Evolutionary conservation across 2,113 vertebrate species (phyloP).

Genomic region (Coturnix japonica): DNA sequence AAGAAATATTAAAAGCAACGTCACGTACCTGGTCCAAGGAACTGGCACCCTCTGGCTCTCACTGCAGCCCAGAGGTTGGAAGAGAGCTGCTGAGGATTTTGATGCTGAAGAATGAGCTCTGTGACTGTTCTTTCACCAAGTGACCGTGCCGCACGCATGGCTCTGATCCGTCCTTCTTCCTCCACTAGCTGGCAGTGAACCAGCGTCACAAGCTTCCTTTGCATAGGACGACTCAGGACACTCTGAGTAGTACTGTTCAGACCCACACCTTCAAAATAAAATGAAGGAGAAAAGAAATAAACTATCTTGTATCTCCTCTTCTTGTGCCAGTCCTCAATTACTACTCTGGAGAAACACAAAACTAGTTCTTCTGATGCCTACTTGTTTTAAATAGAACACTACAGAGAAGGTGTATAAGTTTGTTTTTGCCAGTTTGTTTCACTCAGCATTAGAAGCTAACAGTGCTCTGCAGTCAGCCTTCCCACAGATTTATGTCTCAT

Average conservation of each 20-base stretch:
- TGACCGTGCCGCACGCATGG: constrained; percentile 95
- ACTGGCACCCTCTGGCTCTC: constrained; percentile 95
- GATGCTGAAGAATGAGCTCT: constrained; percentile 97
- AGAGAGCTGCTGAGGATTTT: constrained; percentile 98
- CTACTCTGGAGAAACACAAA: neutral
- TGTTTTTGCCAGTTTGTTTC: neutral
- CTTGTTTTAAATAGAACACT: neutral
- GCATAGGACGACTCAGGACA: constrained; percentile 97
- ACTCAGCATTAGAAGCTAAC: neutral
- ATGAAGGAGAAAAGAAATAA: neutral
- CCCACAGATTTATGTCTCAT: neutral
- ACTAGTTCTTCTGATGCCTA: neutral
- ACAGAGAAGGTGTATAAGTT: neutral
- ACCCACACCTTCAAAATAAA: constrained; percentile 87
- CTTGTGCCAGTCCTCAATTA: neutral
- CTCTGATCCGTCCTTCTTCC: constrained; percentile 94
- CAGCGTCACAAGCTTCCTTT: constrained; percentile 96
- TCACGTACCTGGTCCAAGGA: constrained; percentile 93
- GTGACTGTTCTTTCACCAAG: constrained; percentile 97
- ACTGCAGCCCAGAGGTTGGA: constrained; percentile 98
- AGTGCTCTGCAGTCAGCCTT: neutral
- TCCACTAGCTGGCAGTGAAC: constrained; percentile 98
- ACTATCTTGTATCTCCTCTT: neutral
- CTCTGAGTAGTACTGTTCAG: constrained; percentile 95
- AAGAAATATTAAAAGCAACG: neutral